Conservation (phyloP, 1,140 invertebrate genomes). For the Micrasema longulum region DNA sequence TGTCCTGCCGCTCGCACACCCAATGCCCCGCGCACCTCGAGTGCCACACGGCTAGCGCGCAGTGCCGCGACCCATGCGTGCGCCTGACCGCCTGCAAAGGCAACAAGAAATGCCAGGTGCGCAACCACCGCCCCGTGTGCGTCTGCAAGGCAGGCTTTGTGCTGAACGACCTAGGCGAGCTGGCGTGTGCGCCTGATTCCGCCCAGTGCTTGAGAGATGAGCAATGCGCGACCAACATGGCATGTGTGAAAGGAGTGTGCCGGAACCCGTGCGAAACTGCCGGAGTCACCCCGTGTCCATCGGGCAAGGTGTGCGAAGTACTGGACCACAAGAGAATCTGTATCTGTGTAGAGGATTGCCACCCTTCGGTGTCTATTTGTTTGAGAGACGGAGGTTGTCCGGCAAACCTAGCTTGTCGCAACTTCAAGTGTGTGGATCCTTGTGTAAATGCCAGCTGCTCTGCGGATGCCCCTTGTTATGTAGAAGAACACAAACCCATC, state of each 20-base stretch:
- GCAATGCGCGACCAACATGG: constrained; percentile 87
- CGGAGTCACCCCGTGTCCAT: constrained; percentile 75
- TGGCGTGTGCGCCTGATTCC: constrained; percentile 83
- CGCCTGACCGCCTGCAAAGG: constrained; percentile 74
- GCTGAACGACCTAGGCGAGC: constrained; percentile 84
- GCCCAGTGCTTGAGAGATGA: constrained; percentile 83
- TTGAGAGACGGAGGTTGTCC: constrained; percentile 90
- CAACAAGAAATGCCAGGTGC: constrained; percentile 89
- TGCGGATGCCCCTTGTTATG: constrained; percentile 86
- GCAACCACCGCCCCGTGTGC: constrained; percentile 85
- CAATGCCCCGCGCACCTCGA: constrained; percentile 83
- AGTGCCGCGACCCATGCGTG: constrained; percentile 84
- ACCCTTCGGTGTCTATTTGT: constrained; percentile 87
- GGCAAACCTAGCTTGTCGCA: constrained; percentile 83
- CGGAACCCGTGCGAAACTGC: constrained; percentile 84
- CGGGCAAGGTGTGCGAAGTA: constrained; percentile 86
- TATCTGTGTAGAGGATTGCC: constrained; percentile 88
- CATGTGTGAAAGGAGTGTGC: constrained; percentile 85
- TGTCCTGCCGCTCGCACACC: constrained; percentile 72
- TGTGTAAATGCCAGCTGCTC: constrained; percentile 84
- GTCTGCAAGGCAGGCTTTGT: constrained; percentile 90
- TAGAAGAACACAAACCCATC: constrained; percentile 91
- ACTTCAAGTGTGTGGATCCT: constrained; percentile 91
- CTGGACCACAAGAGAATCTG: constrained; percentile 87
- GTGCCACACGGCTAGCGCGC: constrained; percentile 75